A percentile compares a stretch with the other conserved stretches of the same genome.
phyloP scores from a whole-genome alignment of 1,140 invertebrate genomes.

The Scaptomyza hsui region DNA sequence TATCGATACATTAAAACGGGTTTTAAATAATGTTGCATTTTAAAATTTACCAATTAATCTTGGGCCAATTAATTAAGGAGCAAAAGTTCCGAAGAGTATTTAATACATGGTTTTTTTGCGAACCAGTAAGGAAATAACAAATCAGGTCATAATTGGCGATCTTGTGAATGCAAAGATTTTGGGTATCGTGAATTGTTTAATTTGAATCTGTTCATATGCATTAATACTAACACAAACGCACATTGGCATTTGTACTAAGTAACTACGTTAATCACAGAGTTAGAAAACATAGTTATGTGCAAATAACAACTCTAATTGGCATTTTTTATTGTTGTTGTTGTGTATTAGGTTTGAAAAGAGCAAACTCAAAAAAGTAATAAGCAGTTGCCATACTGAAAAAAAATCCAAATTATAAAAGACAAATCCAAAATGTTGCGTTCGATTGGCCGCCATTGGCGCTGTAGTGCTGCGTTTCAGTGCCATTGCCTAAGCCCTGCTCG shows the following conservation, averaged over 20 bases:
- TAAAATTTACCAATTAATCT: no score
- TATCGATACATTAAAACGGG: slow-evolving; percentile 10
- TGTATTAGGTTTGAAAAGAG: slow-evolving; percentile 75
- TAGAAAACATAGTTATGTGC: slow-evolving; percentile 7
- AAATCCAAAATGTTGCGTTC: slow-evolving; percentile 80
- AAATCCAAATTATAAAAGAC: slow-evolving; percentile 14
- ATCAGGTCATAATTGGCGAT: no score
- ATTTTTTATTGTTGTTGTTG: slow-evolving; percentile 79
- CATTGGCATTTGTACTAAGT: slow-evolving; percentile 33
- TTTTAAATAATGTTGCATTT: neutral
- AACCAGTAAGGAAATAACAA: no score
- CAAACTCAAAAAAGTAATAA: slow-evolving; percentile 41
- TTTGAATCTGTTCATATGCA: slow-evolving; percentile 1
- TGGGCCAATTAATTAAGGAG: no score
- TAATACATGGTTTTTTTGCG: no score
- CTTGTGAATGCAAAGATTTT: no score
- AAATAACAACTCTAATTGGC: slow-evolving; percentile 55
- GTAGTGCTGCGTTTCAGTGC: slow-evolving; percentile 79
- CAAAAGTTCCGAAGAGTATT: no score
- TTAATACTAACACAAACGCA: slow-evolving; percentile 10
- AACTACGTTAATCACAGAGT: slow-evolving; percentile 41
- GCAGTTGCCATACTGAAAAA: slow-evolving; percentile 49
- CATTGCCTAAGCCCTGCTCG: slow-evolving; percentile 37
- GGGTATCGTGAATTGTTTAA: no score
- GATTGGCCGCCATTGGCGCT: slow-evolving; percentile 81